Evolutionary conservation across 2,888 invertebrate genomes (phyloP), one percentile per base, ranked within the genome.

Genomic region (Tetramorium bicarinatum): DNA sequence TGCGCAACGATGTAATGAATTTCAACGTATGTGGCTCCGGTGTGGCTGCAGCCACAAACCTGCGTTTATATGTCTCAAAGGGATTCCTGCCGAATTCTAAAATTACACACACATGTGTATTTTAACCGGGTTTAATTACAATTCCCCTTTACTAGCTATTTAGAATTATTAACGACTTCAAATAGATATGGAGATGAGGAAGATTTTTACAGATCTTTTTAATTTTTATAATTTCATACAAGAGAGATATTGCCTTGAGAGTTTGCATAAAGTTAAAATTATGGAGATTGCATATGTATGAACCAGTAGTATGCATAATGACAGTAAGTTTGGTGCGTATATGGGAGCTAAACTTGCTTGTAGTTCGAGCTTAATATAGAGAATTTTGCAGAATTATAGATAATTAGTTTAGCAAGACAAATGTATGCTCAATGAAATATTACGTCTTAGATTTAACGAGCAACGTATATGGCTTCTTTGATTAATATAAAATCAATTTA

Each of bases 11-110:
- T 13, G n/a, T 67, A 69, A 77, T 69, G 41, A 77, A 69, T 77
- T 77, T 56, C 29, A 54, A 69, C 15, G 69, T 52, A 54, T n/a
- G 15, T 15, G 11, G n/a, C 34, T 66, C 49, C 18, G 13, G 29
- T 52, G 41, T 13, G 29, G 6, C 29, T 44, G n/a, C 13, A 62
- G 13, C 62, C 9, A 38, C 52, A n/a, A 47, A 7, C n/a, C n/a
- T n/a, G 29, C 9, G 34, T 44, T 56, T 54, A 54, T 54, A 41
- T 13, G 9, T 25, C 29, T 54, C 29, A 77, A 69, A 56, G 54
- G 44, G 25, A 77, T 77, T 56, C 29, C 77, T 7, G 1, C 41
- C n/a, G n/a, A 69, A 77, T 44, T 67, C 25, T 67, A 77, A 67
- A 38, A 64, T 62, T 61, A 74, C 34, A 62, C 34, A 11, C 49